Evolutionary conservation across 2,888 invertebrate species (phyloP).

Genomic region (Selenia dentaria): DNA sequence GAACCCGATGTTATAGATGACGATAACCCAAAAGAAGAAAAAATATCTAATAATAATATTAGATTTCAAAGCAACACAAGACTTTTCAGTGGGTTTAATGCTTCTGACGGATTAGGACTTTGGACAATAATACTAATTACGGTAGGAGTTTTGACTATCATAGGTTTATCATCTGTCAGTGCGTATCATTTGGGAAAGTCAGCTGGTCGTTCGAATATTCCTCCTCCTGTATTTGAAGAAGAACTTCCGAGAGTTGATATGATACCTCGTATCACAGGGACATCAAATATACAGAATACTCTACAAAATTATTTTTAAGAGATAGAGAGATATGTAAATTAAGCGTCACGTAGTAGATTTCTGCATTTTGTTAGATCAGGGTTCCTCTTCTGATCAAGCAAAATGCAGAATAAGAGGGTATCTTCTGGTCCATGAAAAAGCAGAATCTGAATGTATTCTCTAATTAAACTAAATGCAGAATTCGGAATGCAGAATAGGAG

Average conservation of each 20-base stretch:
- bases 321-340: too few relatives aligned
- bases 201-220: conserved; percentile 11
- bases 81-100: background rate
- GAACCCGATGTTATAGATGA: background rate
- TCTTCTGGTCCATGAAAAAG: too few relatives aligned
- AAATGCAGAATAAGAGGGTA: too few relatives aligned
- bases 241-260: conserved; percentile 36
- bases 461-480: too few relatives aligned
- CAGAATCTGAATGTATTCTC: too few relatives aligned
- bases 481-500: too few relatives aligned
- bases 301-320: background rate
- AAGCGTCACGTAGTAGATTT: too few relatives aligned
- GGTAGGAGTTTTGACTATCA: conserved; percentile 29
- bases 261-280: conserved; percentile 26
- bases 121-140: conserved; percentile 41
- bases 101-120: conserved; percentile 5
- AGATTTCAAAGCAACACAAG: too few relatives aligned
- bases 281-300: background rate
- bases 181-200: conserved; percentile 44
- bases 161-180: conserved; percentile 33
- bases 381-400: too few relatives aligned
- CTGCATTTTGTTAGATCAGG: too few relatives aligned
- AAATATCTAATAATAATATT: too few relatives aligned
- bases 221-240: conserved; percentile 24
- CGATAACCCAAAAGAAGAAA: background rate